Evolutionary conservation across 2,797 vertebrate genomes (phyloP), one percentile per base, ranked within the genome.

Genomic region (Picus viridis): DNA sequence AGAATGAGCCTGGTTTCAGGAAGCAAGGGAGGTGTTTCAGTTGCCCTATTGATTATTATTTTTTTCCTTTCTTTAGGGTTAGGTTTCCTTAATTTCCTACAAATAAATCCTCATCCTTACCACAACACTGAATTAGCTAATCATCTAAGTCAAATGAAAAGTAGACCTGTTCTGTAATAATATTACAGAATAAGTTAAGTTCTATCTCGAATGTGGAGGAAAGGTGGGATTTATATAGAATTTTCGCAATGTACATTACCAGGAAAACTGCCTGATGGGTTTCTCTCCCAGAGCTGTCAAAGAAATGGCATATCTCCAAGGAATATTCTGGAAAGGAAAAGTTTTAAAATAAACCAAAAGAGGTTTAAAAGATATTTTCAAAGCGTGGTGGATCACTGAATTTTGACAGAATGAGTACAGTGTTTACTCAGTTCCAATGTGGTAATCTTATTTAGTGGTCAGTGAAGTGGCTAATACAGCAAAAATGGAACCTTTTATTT

Each of bases 331-430:
- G 79, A 95, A 88, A 85, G 49, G 29, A 87, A 49, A 86, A 83
- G 39, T 88, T 96, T 96, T n/a, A 30, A 94, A 96, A 95, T 95
- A 94, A 95, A 93, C 73, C 72, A 71, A 61, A 94, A 88, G 59
- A 74, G 8, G 8, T 70, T 93, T 64, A 64, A 90, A 85, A 92
- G 58, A 67, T 96, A 73, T 94, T 96, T 97, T 96, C 74, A 87
- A 86, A 97, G 43, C 41, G 45, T 63, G 16, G 78, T 70, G 75
- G 75, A 72, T 96, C 88, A 89, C 6, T 57, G 56, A 85, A 76
- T 7, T 88, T 86, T 96, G 93, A 96, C 91, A 95, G 97, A 97
- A 95, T 82, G 85, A 92, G 80, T 81, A 77, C 92, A 92, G 43
- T 83, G 56, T 96, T 96, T 96, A 94, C 78, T 95, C 77, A 39